Evolutionary conservation across 2,888 invertebrate species (phyloP).

Genomic region (Mythimna loreyi): DNA sequence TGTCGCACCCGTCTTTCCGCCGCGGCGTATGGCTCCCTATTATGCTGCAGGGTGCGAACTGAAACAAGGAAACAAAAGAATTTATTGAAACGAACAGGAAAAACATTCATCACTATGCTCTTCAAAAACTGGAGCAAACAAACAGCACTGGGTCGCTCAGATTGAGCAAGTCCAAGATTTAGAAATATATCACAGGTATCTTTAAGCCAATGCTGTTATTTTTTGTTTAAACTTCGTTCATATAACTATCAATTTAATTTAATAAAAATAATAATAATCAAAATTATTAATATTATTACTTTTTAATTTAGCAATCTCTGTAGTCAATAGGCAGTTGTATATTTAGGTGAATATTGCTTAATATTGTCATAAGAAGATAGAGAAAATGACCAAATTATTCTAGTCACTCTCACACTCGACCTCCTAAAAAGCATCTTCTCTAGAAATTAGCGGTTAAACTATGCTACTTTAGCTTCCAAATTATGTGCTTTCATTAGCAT

Average conservation of each 20-base stretch:
- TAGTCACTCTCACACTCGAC: conserved; percentile 18
- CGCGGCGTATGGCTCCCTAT: conserved; percentile 91
- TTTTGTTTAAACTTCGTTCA: background rate
- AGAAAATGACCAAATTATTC: background rate
- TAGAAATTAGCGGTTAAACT: conserved; percentile 16
- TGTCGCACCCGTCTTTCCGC: conserved; percentile 91
- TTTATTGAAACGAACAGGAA: conserved; percentile 59
- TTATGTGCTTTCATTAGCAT: conserved; percentile 48
- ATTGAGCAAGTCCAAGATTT: conserved; percentile 16
- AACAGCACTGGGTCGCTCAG: conserved; percentile 27
- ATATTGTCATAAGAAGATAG: background rate
- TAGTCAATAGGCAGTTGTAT: conserved; percentile 12
- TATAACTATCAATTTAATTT: background rate
- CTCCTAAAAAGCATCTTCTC: conserved; percentile 19
- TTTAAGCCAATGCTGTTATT: background rate
- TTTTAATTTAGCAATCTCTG: conserved; percentile 2
- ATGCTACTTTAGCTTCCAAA: conserved; percentile 20
- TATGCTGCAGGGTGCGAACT: conserved; percentile 90
- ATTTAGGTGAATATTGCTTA: conserved; percentile 5
- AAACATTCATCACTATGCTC: conserved; percentile 39
- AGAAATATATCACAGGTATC: conserved; percentile 12
- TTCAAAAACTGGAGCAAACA: conserved; percentile 47
- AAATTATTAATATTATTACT: too few relatives aligned
- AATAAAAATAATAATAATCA: too few relatives aligned
- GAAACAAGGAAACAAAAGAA: conserved; percentile 72